These are phyloP conservation scores for Meliscaeva auricollis DNA, from an alignment of 2,888 invertebrate genomes.

Conservation along the genomic window DNA sequence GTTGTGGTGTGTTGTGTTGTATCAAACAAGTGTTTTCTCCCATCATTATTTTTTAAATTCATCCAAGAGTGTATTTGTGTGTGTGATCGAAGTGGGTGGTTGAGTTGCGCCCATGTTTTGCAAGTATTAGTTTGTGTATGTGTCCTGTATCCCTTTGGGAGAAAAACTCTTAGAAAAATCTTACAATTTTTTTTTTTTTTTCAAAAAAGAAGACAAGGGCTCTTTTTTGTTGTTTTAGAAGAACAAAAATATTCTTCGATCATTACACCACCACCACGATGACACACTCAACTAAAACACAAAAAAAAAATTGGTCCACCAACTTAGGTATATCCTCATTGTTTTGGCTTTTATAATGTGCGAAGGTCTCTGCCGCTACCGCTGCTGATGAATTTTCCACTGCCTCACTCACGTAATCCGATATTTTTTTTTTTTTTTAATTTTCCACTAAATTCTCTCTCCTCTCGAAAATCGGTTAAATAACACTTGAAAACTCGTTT, in stretches of 20 bases:
- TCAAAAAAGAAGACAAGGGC: slow-evolving; percentile 33
- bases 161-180: slow-evolving; percentile 59
- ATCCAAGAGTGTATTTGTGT: background rate
- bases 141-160: slow-evolving; percentile 64
- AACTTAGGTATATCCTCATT: slow-evolving; percentile 58
- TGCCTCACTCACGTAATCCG: slow-evolving; percentile 72
- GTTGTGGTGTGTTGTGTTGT: slow-evolving; percentile 68
- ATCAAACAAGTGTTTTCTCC: slow-evolving; percentile 77
- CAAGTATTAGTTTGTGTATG: slow-evolving; percentile 1
- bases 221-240: slow-evolving; percentile 35
- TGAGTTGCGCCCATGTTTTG: slow-evolving; percentile 10
- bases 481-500: slow-evolving; percentile 61
- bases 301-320: slow-evolving; percentile 36
- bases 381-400: slow-evolving; percentile 56
- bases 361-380: slow-evolving; percentile 73
- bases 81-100: slow-evolving; percentile 29
- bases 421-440: slow-evolving; percentile 36
- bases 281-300: slow-evolving; percentile 10
- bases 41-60: slow-evolving; percentile 27
- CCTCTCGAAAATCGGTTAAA: slow-evolving; percentile 45
- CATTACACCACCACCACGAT: slow-evolving; percentile 39
- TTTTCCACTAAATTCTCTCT: slow-evolving; percentile 6
- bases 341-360: slow-evolving; percentile 66
- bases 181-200: slow-evolving; percentile 29
- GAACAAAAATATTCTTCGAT: slow-evolving; percentile 46